Base-by-base conservation (phyloP, 1,140 invertebrate species). In the Polypedilum pembai region DNA sequence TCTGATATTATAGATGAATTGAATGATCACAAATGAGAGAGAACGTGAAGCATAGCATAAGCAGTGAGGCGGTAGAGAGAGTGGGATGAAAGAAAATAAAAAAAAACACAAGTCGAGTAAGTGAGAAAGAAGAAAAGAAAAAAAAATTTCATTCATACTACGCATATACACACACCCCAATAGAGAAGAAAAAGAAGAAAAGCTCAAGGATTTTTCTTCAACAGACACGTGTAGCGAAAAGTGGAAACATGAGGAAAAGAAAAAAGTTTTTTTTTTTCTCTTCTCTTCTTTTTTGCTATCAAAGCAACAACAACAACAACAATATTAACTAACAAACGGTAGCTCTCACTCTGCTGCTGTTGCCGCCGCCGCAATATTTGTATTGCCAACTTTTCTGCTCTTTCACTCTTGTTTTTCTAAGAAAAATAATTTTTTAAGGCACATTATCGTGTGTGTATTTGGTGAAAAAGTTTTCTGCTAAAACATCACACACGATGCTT, bases 241-340 rank as follows among this genome's bases (percentile, higher is more conserved):
- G 45, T 56, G 45, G 45, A 56, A 56, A 56, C 45, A 56, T 56
- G 45, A 56, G 45, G n/a, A 56, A 56, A n/a, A 15, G n/a, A 56
- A 15, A 8, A 56, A 56, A 56, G 15, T 1, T 15, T 56, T 56
- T 56, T 56, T 45, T 10, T 5, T 41, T 41, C 10, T 15, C 8
- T 56, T 56, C 45, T n/a, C 12, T 56, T 56, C 45, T 56, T 56
- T 15, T n/a, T 33, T 56, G 12, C 45, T 33, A 12, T 10, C 45
- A 15, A 45, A 56, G 45, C 4, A n/a, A 12, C 12, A 56, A 56
- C 45, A n/a, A 56, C 12, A 56, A 15, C 12, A n/a, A 56, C n/a
- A n/a, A 10, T 45, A 10, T 45, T 45, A 45, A 45, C n/a, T n/a
- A n/a, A 33, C 24, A 33, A 33, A 5, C 24, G 24, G 24, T 33